Percentiles rank a stretch among this genome's conserved stretches.
Conservation (phyloP, 2,113 vertebrate species). For the Paralichthys olivaceus region DNA sequence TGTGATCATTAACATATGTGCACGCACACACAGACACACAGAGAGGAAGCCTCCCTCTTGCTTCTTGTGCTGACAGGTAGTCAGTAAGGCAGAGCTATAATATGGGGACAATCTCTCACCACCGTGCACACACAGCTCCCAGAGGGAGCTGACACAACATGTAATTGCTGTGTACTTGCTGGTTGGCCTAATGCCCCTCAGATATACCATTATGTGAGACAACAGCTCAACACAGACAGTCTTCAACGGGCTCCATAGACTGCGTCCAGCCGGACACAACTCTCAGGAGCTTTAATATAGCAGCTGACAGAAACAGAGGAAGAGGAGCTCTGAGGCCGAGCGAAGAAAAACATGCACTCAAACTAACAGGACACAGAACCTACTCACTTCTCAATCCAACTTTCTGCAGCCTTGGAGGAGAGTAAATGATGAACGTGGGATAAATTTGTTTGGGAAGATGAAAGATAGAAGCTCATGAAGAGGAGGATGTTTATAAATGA, state of each 20-base stretch:
- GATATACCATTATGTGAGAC: conserved; percentile 49
- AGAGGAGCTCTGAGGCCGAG: conserved; percentile 12
- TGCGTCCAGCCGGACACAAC: background rate
- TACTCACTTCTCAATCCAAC: no score
- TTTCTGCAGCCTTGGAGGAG: no score
- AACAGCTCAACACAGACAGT: conserved; percentile 44
- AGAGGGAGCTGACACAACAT: conserved; percentile 41
- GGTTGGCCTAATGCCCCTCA: conserved; percentile 19
- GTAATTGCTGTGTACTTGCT: conserved; percentile 37
- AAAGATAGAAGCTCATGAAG: background rate
- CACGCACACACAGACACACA: conserved; percentile 31
- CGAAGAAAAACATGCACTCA: no score
- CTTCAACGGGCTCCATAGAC: conserved; percentile 29
- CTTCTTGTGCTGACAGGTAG: conserved; percentile 70
- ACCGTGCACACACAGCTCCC: conserved; percentile 28
- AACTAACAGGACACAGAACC: no score
- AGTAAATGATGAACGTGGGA: no score
- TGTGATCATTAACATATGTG: conserved; percentile 63
- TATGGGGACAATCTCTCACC: conserved; percentile 24
- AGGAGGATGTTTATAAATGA: conserved; percentile 8
- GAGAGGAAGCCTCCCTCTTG: conserved; percentile 23
- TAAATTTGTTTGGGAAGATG: conserved; percentile 3
- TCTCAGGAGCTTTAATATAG: conserved; percentile 28
- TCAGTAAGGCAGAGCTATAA: conserved; percentile 35
- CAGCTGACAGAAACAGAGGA: conserved; percentile 49